Conservation (phyloP, 2,797 vertebrate genomes). For the Acanthornis magna region DNA sequence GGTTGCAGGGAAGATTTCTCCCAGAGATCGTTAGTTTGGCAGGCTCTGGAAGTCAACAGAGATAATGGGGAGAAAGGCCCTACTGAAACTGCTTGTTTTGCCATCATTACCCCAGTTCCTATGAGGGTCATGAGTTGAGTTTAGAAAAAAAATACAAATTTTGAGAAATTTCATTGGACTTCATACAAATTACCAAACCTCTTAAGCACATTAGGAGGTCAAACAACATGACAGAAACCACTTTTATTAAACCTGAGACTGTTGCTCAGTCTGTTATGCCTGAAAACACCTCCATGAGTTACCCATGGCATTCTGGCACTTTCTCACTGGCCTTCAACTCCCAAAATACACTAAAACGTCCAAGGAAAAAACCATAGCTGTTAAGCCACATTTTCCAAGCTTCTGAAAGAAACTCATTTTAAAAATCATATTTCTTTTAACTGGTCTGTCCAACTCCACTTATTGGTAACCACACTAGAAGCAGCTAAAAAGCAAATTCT, state of each 20-base stretch:
- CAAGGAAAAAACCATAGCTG: rapidly evolving
- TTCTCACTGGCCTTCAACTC: not conserved
- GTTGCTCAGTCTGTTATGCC: not conserved
- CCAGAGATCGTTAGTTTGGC: not conserved
- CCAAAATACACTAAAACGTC: not conserved
- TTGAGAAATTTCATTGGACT: not conserved
- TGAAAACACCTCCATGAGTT: not conserved
- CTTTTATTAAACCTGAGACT: not conserved
- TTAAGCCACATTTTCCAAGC: not conserved
- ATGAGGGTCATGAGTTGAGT: not conserved
- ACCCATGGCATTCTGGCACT: not conserved
- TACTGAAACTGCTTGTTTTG: not conserved
- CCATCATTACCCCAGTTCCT: not conserved
- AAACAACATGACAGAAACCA: not conserved
- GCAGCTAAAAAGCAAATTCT: not conserved
- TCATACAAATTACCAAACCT: not conserved
- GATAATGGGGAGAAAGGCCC: not conserved
- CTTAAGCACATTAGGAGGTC: not conserved
- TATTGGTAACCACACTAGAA: not conserved
- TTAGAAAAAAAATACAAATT: not conserved
- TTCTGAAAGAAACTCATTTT: not conserved
- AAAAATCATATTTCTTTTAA: not conserved
- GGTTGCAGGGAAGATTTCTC: not conserved
- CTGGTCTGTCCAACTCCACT: not conserved
- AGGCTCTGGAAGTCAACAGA: not conserved